Conservation (phyloP, 2,113 vertebrate species). For the Apus apus region DNA sequence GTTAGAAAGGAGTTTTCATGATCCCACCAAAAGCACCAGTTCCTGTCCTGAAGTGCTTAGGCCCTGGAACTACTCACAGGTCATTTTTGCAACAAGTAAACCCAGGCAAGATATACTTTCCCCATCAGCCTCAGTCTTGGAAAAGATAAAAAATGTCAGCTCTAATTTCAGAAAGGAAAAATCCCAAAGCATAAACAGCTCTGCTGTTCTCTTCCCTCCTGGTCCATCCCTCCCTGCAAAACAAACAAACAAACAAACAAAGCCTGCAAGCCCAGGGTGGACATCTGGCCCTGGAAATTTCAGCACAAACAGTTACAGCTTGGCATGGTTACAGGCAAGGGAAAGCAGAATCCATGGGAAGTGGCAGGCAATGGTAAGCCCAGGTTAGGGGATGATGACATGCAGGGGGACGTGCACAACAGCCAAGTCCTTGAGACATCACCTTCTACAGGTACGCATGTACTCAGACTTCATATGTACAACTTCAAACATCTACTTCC, state of each 20-base stretch:
- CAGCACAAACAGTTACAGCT: not conserved
- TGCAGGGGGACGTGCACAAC: accelerated
- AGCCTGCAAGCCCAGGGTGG: not conserved
- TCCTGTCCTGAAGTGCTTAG: not conserved
- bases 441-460: not conserved
- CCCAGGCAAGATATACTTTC: not conserved
- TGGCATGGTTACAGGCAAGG: not conserved
- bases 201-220: not conserved
- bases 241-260: not conserved
- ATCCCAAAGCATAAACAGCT: not conserved
- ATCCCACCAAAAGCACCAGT: not conserved
- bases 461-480: accelerated
- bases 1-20: not conserved
- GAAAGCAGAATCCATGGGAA: not conserved
- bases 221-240: not conserved
- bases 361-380: not conserved
- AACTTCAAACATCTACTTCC: not conserved
- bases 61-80: not conserved
- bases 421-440: not conserved
- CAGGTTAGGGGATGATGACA: not conserved
- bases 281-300: not conserved
- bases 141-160: accelerated
- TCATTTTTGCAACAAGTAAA: not conserved
- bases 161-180: not conserved
- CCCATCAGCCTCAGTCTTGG: not conserved